Evolutionary conservation across 2,888 invertebrate genomes (phyloP), one percentile per base, ranked within the genome.

Genomic region (Sphaerophoria taeniata): DNA sequence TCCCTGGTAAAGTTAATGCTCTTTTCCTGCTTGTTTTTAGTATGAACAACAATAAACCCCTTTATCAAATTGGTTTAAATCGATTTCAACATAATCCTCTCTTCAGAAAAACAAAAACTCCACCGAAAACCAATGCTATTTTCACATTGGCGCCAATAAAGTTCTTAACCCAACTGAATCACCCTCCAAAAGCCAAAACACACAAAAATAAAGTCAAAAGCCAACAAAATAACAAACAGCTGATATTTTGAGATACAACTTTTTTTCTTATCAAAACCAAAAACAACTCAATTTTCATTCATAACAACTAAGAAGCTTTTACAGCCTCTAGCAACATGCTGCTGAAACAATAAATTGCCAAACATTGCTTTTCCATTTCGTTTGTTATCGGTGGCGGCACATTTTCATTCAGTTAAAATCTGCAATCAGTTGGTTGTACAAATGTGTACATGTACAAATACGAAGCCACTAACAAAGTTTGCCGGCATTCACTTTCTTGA

Each of bases 271-370:
- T 63, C 78, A 84, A 75, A 72, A n/a, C n/a, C n/a, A n/a, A n/a
- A n/a, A n/a, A n/a, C n/a, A 45, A 45, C 31, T 65, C 16, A 6
- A 51, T 24, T 76, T 85, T 81, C 85, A 85, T 85, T 85, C 85
- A 85, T 81, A 77, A 85, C 58, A 36, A 16, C 9, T 4, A 2
- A 14, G 43, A 65, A 85, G 85, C 85, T 85, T 77, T 76, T 69
- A 9, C 43, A 16, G 34, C 34, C 53, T 6, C 39, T 56, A 49
- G 81, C 85, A 85, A 81, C 85, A 85, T 85, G 85, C 36, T 85
- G 81, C 81, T n/a, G 24, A 9, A 14, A 55, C 9, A 31, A 55
- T 5, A 0, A 2, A 45, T 1, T 6, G 16, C 1, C 11, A 39
- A 56, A 61, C 53, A 55, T 67, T 71, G 51, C 53, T 63, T 56